Evolutionary conservation across 2,888 invertebrate genomes (phyloP).

Genomic region (Drosophila hamatofila): DNA sequence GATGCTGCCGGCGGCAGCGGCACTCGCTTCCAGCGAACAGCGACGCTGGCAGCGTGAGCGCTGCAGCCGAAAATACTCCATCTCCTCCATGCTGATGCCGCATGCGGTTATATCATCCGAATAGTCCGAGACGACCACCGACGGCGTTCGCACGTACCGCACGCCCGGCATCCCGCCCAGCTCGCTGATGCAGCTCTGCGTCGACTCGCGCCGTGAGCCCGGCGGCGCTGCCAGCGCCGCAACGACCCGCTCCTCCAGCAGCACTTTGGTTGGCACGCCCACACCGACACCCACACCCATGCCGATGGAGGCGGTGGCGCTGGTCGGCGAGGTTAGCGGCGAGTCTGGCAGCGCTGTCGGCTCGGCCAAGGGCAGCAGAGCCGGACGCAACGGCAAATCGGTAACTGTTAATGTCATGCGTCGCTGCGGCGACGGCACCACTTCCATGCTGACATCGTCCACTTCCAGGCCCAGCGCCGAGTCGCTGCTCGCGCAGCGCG

Average conservation of each 20-base stretch:
- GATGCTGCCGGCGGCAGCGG: slow-evolving; percentile 52
- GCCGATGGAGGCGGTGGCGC: slow-evolving; percentile 7
- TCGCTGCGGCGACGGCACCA: slow-evolving; percentile 58
- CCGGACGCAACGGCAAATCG: slow-evolving; percentile 84
- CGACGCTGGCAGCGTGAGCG: slow-evolving; percentile 83
- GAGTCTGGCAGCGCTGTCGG: slow-evolving; percentile 84
- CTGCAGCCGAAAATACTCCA: slow-evolving; percentile 87
- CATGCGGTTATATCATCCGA: slow-evolving; percentile 89
- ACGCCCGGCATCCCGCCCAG: slow-evolving; percentile 85
- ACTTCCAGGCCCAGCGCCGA: slow-evolving; percentile 84
- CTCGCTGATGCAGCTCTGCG: slow-evolving; percentile 85
- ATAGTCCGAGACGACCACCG: slow-evolving; percentile 95
- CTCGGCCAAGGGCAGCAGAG: slow-evolving; percentile 84
- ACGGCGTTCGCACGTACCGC: slow-evolving; percentile 91
- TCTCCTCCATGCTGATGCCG: slow-evolving; percentile 87
- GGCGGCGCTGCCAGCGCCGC: slow-evolving; percentile 85
- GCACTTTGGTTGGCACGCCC: slow-evolving; percentile 85
- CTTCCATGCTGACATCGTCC: slow-evolving; percentile 73
- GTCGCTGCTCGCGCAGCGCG: slow-evolving; percentile 84
- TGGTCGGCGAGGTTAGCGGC: slow-evolving; percentile 69
- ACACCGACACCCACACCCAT: slow-evolving; percentile 2
- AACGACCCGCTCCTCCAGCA: slow-evolving; percentile 87
- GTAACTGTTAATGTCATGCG: slow-evolving; percentile 85
- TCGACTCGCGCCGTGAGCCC: slow-evolving; percentile 85
- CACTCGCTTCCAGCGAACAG: slow-evolving; percentile 82